A percentile compares a stretch with the other conserved stretches of the same genome.
Conservation (phyloP, 2,113 vertebrate genomes). For the Phylloscopus whistleri region DNA sequence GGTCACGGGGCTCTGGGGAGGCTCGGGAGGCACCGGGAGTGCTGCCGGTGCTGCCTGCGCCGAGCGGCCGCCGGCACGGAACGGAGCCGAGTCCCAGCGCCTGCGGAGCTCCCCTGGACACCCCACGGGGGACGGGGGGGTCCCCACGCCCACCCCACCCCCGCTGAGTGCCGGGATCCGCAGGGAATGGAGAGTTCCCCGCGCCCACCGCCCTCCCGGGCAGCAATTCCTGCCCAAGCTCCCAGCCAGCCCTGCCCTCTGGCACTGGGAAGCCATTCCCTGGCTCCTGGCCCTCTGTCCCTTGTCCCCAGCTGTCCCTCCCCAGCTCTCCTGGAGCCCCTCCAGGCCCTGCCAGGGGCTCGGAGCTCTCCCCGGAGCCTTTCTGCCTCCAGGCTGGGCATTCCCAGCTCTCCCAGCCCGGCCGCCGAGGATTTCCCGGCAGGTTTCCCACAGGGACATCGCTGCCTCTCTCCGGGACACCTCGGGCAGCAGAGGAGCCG, state of each 20-base stretch:
- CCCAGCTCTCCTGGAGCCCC: not conserved
- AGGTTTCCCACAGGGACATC: not conserved
- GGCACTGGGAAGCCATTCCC: not conserved
- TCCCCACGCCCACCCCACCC: not conserved
- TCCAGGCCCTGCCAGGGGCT: not conserved
- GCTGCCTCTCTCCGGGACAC: not conserved
- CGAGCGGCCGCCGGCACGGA: not conserved
- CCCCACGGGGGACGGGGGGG: no score
- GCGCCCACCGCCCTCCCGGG: fast-evolving
- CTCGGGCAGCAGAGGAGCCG: not conserved
- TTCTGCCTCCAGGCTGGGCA: fast-evolving
- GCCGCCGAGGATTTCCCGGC: not conserved
- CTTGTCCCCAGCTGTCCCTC: not conserved
- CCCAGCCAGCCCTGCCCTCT: not conserved
- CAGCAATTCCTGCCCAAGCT: not conserved
- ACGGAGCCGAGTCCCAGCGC: fast-evolving
- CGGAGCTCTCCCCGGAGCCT: no score
- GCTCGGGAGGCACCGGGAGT: not conserved
- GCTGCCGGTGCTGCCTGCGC: not conserved
- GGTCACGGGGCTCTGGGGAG: not conserved
- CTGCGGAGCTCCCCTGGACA: fast-evolving
- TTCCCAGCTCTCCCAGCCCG: not conserved
- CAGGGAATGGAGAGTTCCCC: not conserved
- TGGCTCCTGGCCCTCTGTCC: fast-evolving
- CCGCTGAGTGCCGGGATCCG: not conserved